Percentiles rank a stretch among this genome's conserved stretches.
These are phyloP conservation scores for Leptarthrus brevirostris DNA, from an alignment of 2,888 invertebrate species.

Conservation along the genomic window DNA sequence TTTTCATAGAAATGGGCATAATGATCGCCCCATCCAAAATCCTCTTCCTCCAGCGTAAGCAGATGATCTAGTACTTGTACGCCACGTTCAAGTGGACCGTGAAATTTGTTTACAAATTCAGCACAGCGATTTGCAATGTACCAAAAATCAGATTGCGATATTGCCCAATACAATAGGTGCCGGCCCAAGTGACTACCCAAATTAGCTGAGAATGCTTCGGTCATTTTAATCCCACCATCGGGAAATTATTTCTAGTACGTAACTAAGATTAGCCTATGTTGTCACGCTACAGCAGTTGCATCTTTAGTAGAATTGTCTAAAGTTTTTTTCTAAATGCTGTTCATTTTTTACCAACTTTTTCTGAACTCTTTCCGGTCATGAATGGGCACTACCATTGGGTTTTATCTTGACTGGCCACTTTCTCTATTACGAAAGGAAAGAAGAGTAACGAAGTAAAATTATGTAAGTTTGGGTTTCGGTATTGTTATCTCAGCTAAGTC, in stretches of 20 bases:
- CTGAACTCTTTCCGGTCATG: not conserved
- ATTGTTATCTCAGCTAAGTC: not conserved
- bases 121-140: slow-evolving; percentile 75
- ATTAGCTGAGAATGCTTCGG: slow-evolving; percentile 66
- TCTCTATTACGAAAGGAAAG: slow-evolving; percentile 35
- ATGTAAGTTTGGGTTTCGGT: slow-evolving; percentile 18
- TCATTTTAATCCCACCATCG: slow-evolving; percentile 61
- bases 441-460: slow-evolving; percentile 6
- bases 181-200: slow-evolving; percentile 69
- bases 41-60: slow-evolving; percentile 70
- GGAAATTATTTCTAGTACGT: not conserved
- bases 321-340: not conserved
- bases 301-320: not conserved
- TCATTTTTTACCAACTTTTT: not conserved
- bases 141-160: slow-evolving; percentile 73
- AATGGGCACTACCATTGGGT: slow-evolving; percentile 11
- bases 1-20: slow-evolving; percentile 60
- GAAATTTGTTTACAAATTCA: slow-evolving; percentile 67
- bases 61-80: slow-evolving; percentile 75
- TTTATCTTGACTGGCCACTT: slow-evolving; percentile 30
- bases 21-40: slow-evolving; percentile 65
- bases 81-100: slow-evolving; percentile 67
- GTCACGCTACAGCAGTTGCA: too few species aligned
- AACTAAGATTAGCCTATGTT: not conserved
- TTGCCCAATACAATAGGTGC: slow-evolving; percentile 73